Percentiles rank a stretch among this genome's conserved stretches.
phyloP scores from a whole-genome alignment of 2,888 invertebrate genomes.

The Itoplectis maculator region DNA sequence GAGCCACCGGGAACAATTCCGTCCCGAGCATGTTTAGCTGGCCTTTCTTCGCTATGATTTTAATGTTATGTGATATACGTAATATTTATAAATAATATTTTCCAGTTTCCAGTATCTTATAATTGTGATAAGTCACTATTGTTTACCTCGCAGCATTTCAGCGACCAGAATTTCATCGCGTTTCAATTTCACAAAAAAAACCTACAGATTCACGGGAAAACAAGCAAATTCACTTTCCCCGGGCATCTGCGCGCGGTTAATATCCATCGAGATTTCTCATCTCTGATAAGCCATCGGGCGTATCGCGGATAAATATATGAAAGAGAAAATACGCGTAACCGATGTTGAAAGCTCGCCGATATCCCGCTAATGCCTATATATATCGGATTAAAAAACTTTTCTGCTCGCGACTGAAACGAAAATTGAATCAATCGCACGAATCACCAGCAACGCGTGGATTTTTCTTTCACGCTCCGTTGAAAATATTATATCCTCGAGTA shows the following conservation, averaged over 20 bases:
- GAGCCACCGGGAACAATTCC: too few relatives aligned
- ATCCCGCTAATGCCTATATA: slow-evolving; percentile 18
- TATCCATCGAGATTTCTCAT: not conserved
- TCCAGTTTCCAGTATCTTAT: too few relatives aligned
- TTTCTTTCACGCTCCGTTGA: too few relatives aligned
- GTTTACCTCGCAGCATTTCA: too few relatives aligned
- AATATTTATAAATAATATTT: too few relatives aligned
- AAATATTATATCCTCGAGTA: not conserved
- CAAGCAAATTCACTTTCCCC: not conserved
- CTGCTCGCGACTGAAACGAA: not conserved
- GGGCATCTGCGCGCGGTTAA: not conserved
- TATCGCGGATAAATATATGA: slow-evolving; percentile 43
- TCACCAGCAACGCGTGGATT: too few relatives aligned
- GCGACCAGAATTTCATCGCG: too few relatives aligned
- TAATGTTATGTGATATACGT: too few relatives aligned
- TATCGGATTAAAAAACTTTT: slow-evolving; percentile 22
- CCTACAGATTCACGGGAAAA: not conserved
- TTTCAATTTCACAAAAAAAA: too few relatives aligned
- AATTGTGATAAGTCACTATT: too few relatives aligned
- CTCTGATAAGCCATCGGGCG: not conserved
- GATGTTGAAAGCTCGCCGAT: slow-evolving; percentile 23
- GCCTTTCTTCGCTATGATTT: too few relatives aligned
- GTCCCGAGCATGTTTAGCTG: too few relatives aligned
- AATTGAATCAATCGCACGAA: not conserved
- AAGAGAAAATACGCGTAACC: slow-evolving; percentile 37